Evolutionary conservation across 1,140 invertebrate species (phyloP).

Genomic region (Homarus americanus): DNA sequence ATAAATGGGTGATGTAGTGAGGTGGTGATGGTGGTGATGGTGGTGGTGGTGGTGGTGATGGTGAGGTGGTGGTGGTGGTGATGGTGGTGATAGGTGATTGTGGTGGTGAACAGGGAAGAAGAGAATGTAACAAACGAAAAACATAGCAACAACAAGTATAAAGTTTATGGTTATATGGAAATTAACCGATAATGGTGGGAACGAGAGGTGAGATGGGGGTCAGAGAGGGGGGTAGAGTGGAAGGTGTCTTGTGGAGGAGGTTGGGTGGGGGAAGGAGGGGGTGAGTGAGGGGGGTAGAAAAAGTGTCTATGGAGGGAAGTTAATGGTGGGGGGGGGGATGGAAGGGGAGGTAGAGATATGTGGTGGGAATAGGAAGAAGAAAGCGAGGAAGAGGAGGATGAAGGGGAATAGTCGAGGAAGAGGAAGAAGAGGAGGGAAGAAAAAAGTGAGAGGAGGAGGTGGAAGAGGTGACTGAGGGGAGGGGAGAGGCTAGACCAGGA

Average conservation of each 20-base stretch:
- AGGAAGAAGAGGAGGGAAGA: neutral
- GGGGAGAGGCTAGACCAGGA: too few species aligned
- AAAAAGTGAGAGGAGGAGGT: neutral
- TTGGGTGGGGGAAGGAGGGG: neutral
- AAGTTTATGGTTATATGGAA: too few species aligned
- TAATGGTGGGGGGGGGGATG: neutral
- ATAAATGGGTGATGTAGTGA: too few species aligned
- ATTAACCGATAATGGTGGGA: too few species aligned
- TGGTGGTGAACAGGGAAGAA: neutral
- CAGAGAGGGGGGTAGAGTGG: too few species aligned
- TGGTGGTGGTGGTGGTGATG: neutral
- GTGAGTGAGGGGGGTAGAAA: neutral
- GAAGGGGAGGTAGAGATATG: neutral
- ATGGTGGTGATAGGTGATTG: neutral
- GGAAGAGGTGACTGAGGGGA: neutral
- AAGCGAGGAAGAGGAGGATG: neutral
- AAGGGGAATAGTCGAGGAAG: neutral
- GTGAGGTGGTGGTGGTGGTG: conserved; percentile 1
- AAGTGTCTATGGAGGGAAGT: neutral
- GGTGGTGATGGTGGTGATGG: neutral
- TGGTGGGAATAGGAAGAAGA: neutral
- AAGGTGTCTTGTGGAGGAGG: too few species aligned
- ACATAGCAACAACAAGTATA: too few species aligned
- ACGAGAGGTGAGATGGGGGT: too few species aligned
- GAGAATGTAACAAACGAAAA: too few species aligned